Evolutionary conservation across 2,888 invertebrate genomes (phyloP).

Genomic region (Platycheirus rosarum): DNA sequence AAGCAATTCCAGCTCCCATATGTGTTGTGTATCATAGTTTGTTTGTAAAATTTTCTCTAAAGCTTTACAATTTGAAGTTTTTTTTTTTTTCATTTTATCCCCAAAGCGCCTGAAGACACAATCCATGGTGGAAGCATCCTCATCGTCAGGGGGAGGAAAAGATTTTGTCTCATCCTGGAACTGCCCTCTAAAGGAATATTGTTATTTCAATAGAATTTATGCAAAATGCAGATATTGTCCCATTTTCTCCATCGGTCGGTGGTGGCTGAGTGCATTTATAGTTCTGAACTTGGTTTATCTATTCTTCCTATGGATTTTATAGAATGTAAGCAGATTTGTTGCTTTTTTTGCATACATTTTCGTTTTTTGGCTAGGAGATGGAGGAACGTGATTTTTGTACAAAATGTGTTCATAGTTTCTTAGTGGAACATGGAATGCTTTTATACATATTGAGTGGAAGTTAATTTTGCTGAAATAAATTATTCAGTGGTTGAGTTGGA

Average conservation of each 20-base stretch:
- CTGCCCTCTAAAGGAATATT: slow-evolving; percentile 22
- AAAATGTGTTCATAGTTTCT: slow-evolving; percentile 26
- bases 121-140: background rate
- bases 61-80: slow-evolving; percentile 54
- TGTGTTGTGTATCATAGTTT: slow-evolving; percentile 10
- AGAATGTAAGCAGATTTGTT: slow-evolving; percentile 22
- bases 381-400: slow-evolving; percentile 32
- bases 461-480: slow-evolving; percentile 29
- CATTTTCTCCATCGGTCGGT: background rate
- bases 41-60: slow-evolving; percentile 32
- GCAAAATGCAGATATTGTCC: slow-evolving; percentile 39
- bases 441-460: slow-evolving; percentile 20
- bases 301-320: slow-evolving; percentile 30
- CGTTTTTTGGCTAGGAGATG: background rate
- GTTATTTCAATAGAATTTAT: slow-evolving; percentile 54
- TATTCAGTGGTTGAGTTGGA: slow-evolving; percentile 6
- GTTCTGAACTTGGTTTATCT: background rate
- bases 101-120: background rate
- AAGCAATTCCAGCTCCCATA: slow-evolving; percentile 1
- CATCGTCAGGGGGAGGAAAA: background rate
- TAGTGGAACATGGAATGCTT: slow-evolving; percentile 1
- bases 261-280: background rate
- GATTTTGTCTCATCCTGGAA: background rate
- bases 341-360: slow-evolving; percentile 38
- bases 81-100: slow-evolving; percentile 12